These are phyloP conservation scores for Trypoxylus dichotomus DNA, from an alignment of 1,140 invertebrate species.

Conservation along the genomic window DNA sequence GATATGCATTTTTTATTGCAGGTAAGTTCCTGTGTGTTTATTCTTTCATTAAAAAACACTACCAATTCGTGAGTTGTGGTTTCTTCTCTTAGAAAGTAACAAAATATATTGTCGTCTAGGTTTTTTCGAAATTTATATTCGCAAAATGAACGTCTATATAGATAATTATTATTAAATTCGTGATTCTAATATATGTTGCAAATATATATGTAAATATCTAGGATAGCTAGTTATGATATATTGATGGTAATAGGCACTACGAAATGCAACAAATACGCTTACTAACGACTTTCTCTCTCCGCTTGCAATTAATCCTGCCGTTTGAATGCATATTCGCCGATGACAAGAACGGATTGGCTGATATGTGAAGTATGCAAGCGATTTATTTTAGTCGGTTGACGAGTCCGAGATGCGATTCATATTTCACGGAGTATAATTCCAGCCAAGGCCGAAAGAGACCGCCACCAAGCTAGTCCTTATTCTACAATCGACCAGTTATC, in stretches of 20 bases:
- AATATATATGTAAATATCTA: neutral
- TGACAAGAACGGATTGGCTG: slow-evolving; percentile 24
- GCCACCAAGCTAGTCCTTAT: slow-evolving; percentile 39
- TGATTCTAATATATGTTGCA: neutral
- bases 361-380: slow-evolving; percentile 28
- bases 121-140: neutral
- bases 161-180: neutral
- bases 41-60: no score
- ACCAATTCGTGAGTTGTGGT: no score
- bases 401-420: slow-evolving; percentile 41
- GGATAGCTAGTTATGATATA: neutral
- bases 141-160: neutral
- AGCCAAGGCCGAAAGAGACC: slow-evolving; percentile 39
- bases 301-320: neutral
- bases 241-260: neutral
- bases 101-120: no score
- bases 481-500: slow-evolving; percentile 40
- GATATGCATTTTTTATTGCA: no score
- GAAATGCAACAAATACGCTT: neutral
- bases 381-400: slow-evolving; percentile 19
- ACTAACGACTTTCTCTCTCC: neutral
- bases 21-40: no score
- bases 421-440: slow-evolving; percentile 46
- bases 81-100: no score
- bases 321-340: neutral